Percentiles rank a stretch among this genome's conserved stretches.
These are phyloP conservation scores for Coptodon rendalli DNA, from an alignment of 2,113 vertebrate species.

Conservation along the genomic window DNA sequence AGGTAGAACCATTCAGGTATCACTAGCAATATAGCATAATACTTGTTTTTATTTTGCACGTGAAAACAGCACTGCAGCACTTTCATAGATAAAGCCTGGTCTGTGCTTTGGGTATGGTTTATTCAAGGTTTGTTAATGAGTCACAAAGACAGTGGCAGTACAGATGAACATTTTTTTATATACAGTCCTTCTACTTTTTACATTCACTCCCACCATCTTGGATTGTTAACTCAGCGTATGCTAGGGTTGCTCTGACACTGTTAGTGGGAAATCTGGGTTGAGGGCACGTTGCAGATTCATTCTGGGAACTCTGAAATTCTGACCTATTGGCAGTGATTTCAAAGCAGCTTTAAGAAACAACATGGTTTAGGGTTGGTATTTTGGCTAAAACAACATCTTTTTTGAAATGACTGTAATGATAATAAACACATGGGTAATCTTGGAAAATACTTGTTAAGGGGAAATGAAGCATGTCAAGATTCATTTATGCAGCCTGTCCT, in stretches of 20 bases:
- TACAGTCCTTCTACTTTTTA: background rate
- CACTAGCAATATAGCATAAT: background rate
- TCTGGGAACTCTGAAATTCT: background rate
- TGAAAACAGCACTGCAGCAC: background rate
- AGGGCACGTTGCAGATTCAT: background rate
- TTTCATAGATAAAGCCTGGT: background rate
- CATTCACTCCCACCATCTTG: background rate
- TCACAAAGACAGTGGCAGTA: background rate
- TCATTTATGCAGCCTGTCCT: background rate
- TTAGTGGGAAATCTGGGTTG: background rate
- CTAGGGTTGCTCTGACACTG: background rate
- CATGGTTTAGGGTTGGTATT: background rate
- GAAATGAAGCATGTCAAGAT: background rate
- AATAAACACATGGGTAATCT: background rate
- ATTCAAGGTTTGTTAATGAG: background rate
- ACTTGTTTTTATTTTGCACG: background rate
- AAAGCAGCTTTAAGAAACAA: background rate
- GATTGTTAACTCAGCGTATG: background rate
- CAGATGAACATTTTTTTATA: background rate
- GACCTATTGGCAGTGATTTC: background rate
- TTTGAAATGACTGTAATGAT: background rate
- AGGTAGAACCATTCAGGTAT: background rate
- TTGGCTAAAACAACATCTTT: background rate
- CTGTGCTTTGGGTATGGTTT: background rate
- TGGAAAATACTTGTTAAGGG: background rate